Base-by-base conservation (phyloP, 2,888 invertebrate species). In the Cancer borealis region DNA sequence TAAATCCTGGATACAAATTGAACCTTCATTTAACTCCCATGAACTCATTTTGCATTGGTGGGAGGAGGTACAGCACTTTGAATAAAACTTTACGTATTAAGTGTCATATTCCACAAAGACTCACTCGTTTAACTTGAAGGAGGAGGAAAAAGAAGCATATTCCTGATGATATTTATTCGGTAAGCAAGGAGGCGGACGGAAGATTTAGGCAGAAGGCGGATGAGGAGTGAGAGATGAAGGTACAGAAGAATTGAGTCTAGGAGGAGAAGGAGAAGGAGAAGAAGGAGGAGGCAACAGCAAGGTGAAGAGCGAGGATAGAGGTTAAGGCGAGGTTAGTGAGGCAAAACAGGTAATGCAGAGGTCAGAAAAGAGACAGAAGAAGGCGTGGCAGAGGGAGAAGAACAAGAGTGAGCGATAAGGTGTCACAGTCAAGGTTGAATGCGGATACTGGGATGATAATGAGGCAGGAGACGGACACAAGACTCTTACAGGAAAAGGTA, bases 211-310 rank as follows among this genome's bases (percentile, higher is more conserved):
- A n/a, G 73, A 6, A n/a, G 14, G 73, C 8, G n/a, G n/a, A n/a
- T 4, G 73, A 21, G 21, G 8, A n/a, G n/a, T 73, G 54, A 79
- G 2, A 54, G 54, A n/a, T 66, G 66, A 66, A n/a, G 66, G n/a
- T n/a, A 17, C 6, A 17, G 66, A 66, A n/a, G 66, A 66, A 17
- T 12, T 17, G 21, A 17, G 39, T 39, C 39, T 39, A 66, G 66
- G 66, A 79, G 79, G 26, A 79, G 79, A 26, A 79, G 73, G 73
- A 73, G 26, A 10, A 73, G 73, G 73, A 73, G 79, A 26, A 79
- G 26, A 6, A 79, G 79, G 84, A 84, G 84, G 84, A 39, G 30
- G 17, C 73, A 73, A 12, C 14, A n/a, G 30, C 39, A 39, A 39
- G 12, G 39, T 14, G 14, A 84, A 39, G 84, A 39, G 84, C 30